Evolutionary conservation across 2,797 vertebrate genomes (phyloP), one percentile per base, ranked within the genome.

Genomic region (Anas capensis): DNA sequence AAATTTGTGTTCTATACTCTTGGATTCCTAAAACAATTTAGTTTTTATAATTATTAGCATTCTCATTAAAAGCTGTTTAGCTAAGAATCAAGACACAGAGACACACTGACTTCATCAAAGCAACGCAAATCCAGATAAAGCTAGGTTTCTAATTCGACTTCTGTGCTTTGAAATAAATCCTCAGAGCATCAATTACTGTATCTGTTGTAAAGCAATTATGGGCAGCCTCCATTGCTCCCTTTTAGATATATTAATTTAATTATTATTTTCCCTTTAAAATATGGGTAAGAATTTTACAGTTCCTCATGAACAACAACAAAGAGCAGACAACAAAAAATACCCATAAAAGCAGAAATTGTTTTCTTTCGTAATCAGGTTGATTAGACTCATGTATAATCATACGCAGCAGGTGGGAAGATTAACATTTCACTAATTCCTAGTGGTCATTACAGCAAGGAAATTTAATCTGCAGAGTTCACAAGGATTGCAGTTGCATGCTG

Each of bases 61-160:
- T 92, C 95, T 97, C 97, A 95, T 97, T 97, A 96, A 95, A 96
- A 92, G 33, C 72, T 94, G 96, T 96, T 97, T 86, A 96, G 95
- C 96, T 95, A 87, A 79, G 97, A 97, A 91, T 80, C 66, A 70
- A 97, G 90, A 69, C 95, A 36, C 84, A 81, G 48, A 96, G 96
- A 88, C 0, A 11, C 31, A 44, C 81, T 54, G 84, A 95, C 96
- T 97, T 96, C 97, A 96, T 96, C 96, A 97, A 93, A 96, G 96
- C 56, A 24, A 49, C 17, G 6, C 86, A 78, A 92, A 96, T 91
- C 96, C 94, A 92, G 96, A 96, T 96, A 71, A 97, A 95, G 93
- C 73, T 76, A 83, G 76, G 75, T 56, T 96, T 92, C 92, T 87
- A 96, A 97, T 97, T 93, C 48, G 53, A 91, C 95, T 97, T 81